Evolutionary conservation across 2,797 vertebrate genomes (phyloP), one percentile per base, ranked within the genome.

Genomic region (Fistularia commersonii): DNA sequence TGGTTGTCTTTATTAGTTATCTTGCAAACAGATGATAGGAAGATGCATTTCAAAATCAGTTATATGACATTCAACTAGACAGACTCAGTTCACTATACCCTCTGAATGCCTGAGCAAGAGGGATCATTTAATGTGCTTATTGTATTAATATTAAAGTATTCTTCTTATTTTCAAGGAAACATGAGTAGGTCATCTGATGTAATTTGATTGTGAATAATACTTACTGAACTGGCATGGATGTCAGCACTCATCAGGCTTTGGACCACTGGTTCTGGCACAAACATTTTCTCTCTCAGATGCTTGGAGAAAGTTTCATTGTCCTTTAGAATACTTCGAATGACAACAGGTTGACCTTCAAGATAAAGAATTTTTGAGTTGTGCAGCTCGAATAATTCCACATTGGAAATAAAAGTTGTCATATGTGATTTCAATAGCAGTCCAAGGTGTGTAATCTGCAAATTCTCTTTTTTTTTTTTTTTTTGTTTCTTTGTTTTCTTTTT

Each of bases 251-350:
- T 66, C 51, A 92, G 61, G 61, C 80, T 88, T 15, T 82, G 58
- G 11, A 66, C 51, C 4, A 87, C 81, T 6, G 61, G 1, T 44
- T 66, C 40, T 34, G 87, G 56, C 53, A 88, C 55, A 0, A 45
- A 71, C 59, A 91, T 57, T 51, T 74, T 49, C 32, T 72, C 69
- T 36, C 37, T 71, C 61, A 92, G 76, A 67, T 86, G 80, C 7
- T 63, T 40, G 3, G 85, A 84, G 71, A 91, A 88, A 1, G 74
- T 89, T 76, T 92, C 86, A 6, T 85, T 57, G 51, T 86, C 82
- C 61, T 55, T 74, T 15, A 92, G 76, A 46, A 90, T 11, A 11
- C 37, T 85, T 59, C 58, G 71, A 9, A 91, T 72, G 33, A 67
- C 62, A 59, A 89, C 57, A 1, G 80, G 56, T 61, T 74, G 80